Conservation (phyloP, 2,888 invertebrate genomes). For the Protonemura montana region DNA sequence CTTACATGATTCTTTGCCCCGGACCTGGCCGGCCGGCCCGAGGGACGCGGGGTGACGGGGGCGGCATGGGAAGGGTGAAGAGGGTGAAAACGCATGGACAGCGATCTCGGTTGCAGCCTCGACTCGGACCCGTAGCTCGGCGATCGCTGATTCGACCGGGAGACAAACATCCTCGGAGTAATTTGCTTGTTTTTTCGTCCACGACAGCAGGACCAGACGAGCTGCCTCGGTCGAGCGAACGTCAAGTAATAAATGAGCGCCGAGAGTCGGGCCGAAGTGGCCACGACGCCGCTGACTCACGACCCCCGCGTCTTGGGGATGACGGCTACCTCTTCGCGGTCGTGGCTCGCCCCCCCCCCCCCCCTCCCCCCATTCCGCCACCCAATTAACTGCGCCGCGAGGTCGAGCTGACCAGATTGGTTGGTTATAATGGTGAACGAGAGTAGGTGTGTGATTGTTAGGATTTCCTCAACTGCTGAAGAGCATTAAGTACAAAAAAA, state of each 20-base stretch:
- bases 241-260: background rate
- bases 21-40: background rate
- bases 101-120: slow-evolving; percentile 2
- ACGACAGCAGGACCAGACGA: background rate
- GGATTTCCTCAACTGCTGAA: background rate
- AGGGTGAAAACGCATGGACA: slow-evolving; percentile 27
- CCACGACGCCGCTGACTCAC: background rate
- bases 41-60: no score
- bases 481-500: background rate
- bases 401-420: background rate
- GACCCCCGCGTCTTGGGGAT: slow-evolving; percentile 5
- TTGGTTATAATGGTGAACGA: background rate
- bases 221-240: background rate
- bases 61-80: background rate
- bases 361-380: background rate
- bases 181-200: slow-evolving; percentile 30
- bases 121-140: background rate
- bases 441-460: background rate
- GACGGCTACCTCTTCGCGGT: background rate
- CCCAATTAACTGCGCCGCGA: background rate
- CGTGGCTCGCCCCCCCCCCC: background rate
- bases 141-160: slow-evolving; percentile 25
- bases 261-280: background rate
- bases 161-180: slow-evolving; percentile 17
- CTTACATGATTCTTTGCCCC: slow-evolving; percentile 26